Conservation (phyloP, 2,888 invertebrate genomes). For the Drosophila subquinaria region DNA sequence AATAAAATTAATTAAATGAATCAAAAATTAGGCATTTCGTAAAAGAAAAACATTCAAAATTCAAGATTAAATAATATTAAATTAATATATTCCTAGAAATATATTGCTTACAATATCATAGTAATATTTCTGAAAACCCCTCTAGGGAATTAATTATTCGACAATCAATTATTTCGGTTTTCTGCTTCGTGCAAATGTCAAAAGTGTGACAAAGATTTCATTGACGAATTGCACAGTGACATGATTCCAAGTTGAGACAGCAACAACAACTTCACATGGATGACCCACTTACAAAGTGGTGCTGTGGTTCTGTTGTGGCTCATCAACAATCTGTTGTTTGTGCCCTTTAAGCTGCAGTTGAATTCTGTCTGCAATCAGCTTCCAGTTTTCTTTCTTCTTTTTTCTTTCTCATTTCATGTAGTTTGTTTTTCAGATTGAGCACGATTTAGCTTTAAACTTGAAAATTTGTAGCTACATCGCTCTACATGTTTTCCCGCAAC, state of each 20-base stretch:
- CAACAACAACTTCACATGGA: slow-evolving; percentile 24
- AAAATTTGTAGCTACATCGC: slow-evolving; percentile 61
- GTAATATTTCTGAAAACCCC: neutral
- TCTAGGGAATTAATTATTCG: neutral
- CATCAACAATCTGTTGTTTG: slow-evolving; percentile 27
- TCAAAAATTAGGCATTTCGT: no score
- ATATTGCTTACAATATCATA: no score
- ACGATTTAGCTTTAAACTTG: slow-evolving; percentile 73
- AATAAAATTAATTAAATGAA: no score
- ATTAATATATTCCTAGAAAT: no score
- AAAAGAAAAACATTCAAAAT: no score
- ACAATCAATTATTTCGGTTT: slow-evolving; percentile 6
- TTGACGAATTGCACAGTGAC: slow-evolving; percentile 54
- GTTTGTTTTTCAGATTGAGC: slow-evolving; percentile 39
- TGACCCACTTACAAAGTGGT: slow-evolving; percentile 51
- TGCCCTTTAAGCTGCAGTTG: slow-evolving; percentile 41
- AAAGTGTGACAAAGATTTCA: slow-evolving; percentile 67
- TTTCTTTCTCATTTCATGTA: neutral
- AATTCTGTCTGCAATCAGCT: slow-evolving; percentile 12
- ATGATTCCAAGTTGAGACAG: slow-evolving; percentile 35
- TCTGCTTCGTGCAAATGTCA: slow-evolving; percentile 63
- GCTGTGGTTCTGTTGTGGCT: slow-evolving; percentile 20
- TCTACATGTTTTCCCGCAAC: slow-evolving; percentile 67
- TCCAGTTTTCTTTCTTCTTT: slow-evolving; percentile 12
- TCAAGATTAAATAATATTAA: no score